phyloP scores from a whole-genome alignment of 1,140 invertebrate species.

The Melipona quadrifasciata region DNA sequence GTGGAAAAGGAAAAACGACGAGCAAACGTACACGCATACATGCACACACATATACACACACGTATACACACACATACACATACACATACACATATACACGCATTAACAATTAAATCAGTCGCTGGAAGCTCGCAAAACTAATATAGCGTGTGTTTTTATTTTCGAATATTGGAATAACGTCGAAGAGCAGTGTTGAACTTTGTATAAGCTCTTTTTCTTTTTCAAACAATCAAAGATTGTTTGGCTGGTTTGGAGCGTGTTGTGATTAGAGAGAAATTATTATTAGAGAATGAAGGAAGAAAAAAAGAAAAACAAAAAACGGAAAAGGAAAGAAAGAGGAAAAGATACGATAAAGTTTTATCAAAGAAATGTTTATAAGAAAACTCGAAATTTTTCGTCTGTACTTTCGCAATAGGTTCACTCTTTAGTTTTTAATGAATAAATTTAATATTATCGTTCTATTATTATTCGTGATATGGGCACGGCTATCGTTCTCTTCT shows the following conservation, averaged over 20 bases:
- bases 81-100: constrained; percentile 22
- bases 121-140: constrained; percentile 19
- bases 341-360: not conserved
- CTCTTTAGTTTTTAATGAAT: constrained; percentile 52
- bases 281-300: not conserved
- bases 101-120: constrained; percentile 19
- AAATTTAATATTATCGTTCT: constrained; percentile 44
- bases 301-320: not conserved
- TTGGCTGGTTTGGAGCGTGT: constrained; percentile 5
- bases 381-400: constrained; percentile 34
- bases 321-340: not conserved
- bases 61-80: constrained; percentile 17
- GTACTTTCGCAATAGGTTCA: constrained; percentile 37
- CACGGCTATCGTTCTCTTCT: constrained; percentile 19
- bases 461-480: constrained; percentile 10
- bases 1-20: constrained; percentile 13
- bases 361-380: constrained; percentile 16
- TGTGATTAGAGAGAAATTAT: not conserved
- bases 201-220: constrained; percentile 6
- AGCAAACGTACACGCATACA: constrained; percentile 38
- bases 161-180: constrained; percentile 28
- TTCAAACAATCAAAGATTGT: constrained; percentile 7
- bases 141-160: constrained; percentile 33
- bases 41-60: constrained; percentile 14
- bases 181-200: constrained; percentile 25